Evolutionary conservation across 1,140 invertebrate species (phyloP), one percentile per base, ranked within the genome.

Genomic region (Aphis gossypii): DNA sequence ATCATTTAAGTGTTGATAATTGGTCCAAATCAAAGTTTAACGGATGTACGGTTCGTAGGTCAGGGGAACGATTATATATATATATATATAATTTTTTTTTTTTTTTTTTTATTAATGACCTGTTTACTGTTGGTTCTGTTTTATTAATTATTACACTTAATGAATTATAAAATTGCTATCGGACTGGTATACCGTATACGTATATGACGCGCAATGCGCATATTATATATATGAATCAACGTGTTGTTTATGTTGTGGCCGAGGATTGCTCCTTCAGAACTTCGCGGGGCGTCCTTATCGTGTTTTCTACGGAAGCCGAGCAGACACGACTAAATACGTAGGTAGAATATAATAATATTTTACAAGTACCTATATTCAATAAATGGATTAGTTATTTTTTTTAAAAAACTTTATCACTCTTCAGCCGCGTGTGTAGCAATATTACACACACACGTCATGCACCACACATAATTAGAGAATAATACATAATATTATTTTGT

Each of bases 1-100:
- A 92, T 92, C 60, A 14, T 83, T 92, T 92, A 92, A 92, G 90
- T 92, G 76, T 92, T 92, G 90, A 92, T 92, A 92, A 92, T 92
- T 92, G 90, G 90, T 92, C 68, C n/a, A 46, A 83, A 76, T 92
- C 90, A 83, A 83, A 83, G 90, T 92, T 46, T 51, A 92, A 92
- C 90, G 76, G 90, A 92, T 92, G 68, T 92, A 92, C 41, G n/a
- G 90, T 83, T 76, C 60, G 21, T n/a, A 83, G 90, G 90, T 92
- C 44, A 68, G 41, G 20, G 30, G 54, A 91, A 23, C n/a, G 35
- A 91, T 91, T 91, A 91, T 91, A 41, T 1, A n/a, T 20, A 51
- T 48, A 87, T 46, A 87, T 48, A n/a, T 30, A 46, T n/a, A 8
- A 44, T 20, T 21, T 54, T 54, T 38, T 41, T 21, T 68, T 44